A percentile compares a stretch with the other conserved stretches of the same genome.
Conservation (phyloP, 2,113 vertebrate species). For the Serinus canaria region DNA sequence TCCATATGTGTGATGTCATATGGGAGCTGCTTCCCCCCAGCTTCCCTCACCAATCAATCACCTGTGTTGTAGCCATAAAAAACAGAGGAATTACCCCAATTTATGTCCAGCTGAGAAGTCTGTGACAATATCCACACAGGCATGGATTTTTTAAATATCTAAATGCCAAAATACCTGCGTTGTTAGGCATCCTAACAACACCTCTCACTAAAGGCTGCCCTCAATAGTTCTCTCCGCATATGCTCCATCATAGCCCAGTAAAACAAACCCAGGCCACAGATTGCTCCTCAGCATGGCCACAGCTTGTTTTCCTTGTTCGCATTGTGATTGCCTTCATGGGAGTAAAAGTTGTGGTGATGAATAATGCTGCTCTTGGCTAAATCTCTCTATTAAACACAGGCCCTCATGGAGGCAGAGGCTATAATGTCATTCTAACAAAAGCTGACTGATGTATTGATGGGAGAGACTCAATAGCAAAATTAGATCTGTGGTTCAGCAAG, state of each 20-base stretch:
- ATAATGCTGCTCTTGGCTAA: background rate
- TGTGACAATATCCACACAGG: fast-evolving
- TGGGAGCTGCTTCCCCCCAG: fast-evolving
- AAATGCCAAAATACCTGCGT: background rate
- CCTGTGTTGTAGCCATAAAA: background rate
- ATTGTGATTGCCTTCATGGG: background rate
- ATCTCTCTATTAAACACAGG: background rate
- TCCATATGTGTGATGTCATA: too few species aligned
- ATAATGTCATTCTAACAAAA: background rate
- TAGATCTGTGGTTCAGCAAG: background rate
- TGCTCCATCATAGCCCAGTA: fast-evolving
- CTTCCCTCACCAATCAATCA: background rate
- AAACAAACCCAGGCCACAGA: background rate
- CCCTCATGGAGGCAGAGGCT: background rate
- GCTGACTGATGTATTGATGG: background rate
- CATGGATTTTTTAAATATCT: background rate
- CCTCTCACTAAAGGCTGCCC: fast-evolving
- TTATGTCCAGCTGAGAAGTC: background rate
- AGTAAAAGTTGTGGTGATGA: background rate
- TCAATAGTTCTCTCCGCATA: background rate
- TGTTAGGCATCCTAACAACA: background rate
- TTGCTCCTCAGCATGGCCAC: background rate
- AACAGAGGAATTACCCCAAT: fast-evolving
- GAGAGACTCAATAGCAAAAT: background rate
- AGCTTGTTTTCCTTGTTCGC: background rate